Base-by-base conservation (phyloP, 2,797 vertebrate genomes). In the Caiman crocodilus region DNA sequence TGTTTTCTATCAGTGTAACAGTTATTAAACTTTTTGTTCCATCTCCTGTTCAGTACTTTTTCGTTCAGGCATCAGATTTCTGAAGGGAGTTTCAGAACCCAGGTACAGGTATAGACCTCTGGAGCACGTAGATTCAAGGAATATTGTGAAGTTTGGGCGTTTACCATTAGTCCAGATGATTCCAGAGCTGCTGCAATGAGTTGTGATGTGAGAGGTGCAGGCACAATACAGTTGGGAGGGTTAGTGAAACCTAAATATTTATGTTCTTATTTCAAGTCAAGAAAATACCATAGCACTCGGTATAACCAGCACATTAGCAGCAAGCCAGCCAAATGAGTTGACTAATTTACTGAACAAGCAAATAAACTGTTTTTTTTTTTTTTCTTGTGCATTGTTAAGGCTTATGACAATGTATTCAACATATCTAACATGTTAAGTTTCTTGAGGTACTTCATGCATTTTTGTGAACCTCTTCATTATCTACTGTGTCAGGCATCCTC, bases 401-500 rank as follows among this genome's bases (percentile, higher is more conserved):
- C 35, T 42, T 71, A 35, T 71, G 67, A 71, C 5, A 2, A 71
- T 42, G 67, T 71, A 71, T 71, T 71, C 67, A 42, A 25, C 35
- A 71, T 71, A 25, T 63, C 58, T 65, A 78, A 80, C 55, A 84
- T 75, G 82, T 95, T 96, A 78, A 93, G 90, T 90, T 95, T 90
- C 69, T 90, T 88, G 85, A 79, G 63, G 75, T 81, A 35, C 20
- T 71, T 71, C 32, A 80, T 84, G 59, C 15, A 20, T 86, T 89
- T 79, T 64, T 71, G 74, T 85, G 81, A 79, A 94, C 81, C 82
- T 89, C 83, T 95, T 89, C 85, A 57, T 85, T 92, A 71, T 90
- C 81, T 93, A 90, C 90, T 92, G 61, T 94, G 85, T 94, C 93
- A 94, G 92, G 28, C 79, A 79, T 94, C 42, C 87, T 71, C 12